Conservation (phyloP, 1,140 invertebrate species). For the Parapsyche elsis region DNA sequence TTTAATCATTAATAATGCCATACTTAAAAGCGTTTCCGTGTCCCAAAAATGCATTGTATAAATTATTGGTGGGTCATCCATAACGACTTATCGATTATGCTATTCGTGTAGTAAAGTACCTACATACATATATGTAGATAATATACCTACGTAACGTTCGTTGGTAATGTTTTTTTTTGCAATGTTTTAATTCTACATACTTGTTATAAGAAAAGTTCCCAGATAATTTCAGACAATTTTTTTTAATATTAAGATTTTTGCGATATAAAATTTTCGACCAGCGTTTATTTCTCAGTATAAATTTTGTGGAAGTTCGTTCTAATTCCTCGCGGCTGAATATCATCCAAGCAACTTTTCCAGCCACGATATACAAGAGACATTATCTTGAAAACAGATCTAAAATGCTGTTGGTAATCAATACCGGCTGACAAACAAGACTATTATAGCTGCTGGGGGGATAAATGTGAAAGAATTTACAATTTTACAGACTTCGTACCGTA, state of each 20-base stretch:
- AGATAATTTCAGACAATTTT: neutral
- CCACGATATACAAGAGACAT: conserved; percentile 47
- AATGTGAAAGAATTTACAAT: conserved; percentile 46
- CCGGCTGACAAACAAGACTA: conserved; percentile 51
- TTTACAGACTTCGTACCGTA: conserved; percentile 33
- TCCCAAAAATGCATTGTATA: neutral
- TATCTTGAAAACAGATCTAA: conserved; percentile 50
- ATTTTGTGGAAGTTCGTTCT: conserved; percentile 14
- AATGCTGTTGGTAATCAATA: conserved; percentile 50
- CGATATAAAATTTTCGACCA: conserved; percentile 3
- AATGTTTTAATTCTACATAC: neutral
- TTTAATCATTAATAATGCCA: neutral
- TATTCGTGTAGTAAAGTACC: conserved; percentile 12
- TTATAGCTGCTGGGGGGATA: conserved; percentile 41
- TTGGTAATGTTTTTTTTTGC: neutral
- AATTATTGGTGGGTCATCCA: conserved; percentile 10
- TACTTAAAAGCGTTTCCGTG: neutral
- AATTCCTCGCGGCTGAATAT: conserved; percentile 45
- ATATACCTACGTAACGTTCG: neutral
- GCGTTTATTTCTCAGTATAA: conserved; percentile 8
- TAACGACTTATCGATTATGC: conserved; percentile 23
- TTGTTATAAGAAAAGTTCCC: neutral
- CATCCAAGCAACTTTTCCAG: conserved; percentile 41
- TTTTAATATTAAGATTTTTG: neutral
- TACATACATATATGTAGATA: too few relatives aligned